Evolutionary conservation across 2,113 vertebrate genomes (phyloP), one percentile per base, ranked within the genome.

Genomic region (Myodes glareolus): DNA sequence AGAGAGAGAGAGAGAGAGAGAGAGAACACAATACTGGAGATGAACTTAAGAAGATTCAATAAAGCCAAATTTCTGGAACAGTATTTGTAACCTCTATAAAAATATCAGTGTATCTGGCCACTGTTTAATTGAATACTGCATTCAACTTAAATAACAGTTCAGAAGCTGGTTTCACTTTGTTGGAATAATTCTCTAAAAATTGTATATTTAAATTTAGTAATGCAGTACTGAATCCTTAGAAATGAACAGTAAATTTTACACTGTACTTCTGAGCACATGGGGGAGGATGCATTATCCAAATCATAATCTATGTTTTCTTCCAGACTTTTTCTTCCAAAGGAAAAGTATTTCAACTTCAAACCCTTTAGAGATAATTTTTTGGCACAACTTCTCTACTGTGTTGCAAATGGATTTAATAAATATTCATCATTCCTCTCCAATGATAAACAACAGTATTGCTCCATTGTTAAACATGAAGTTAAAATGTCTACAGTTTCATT

Each of bases 321-420:
- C 23, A 33, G 50, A 45, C 10, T 91, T 91, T 91, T 88, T 94
- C 33, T 55, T 87, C 29, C 65, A 16, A 89, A 75, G 55, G 45
- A 14, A 85, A 94, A 97, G 36, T 84, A 94, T 95, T 93, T 96
- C 93, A 95, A 96, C 78, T 96, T 97, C 68, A 96, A 97, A 97
- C 96, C 73, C 89, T 87, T 75, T 90, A 58, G 42, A 91, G 90
- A 95, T 96, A 90, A 94, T 86, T 95, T 91, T 90, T 82, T 81
- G 81, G 86, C 89, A 91, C 77, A 87, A 89, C 29, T 95, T 96
- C 81, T 82, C 92, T 92, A 95, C 95, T 92, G 63, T 91, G 67
- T 90, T 13, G 70, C 90, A 96, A 98, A 96, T 75, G 39, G 61
- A 42, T 96, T 67, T 96, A 93, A 78, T 91, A 97, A 97, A 97